Percentiles rank a stretch among this genome's conserved stretches.
phyloP scores from a whole-genome alignment of 2,888 invertebrate genomes.

The Meta bourneti region DNA sequence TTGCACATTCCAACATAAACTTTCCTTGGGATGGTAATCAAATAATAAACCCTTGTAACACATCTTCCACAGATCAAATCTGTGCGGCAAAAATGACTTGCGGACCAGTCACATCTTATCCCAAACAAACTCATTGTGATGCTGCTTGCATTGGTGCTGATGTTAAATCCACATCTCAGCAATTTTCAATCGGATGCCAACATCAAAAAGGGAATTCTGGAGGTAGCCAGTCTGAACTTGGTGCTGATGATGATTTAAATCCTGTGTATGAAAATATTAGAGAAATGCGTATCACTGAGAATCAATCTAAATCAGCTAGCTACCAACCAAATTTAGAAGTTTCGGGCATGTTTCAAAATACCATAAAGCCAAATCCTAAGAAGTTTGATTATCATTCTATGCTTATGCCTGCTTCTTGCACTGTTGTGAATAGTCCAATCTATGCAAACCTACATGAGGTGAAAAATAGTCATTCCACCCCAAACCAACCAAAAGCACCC shows the following conservation, averaged over 20 bases:
- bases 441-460: slow-evolving; percentile 74
- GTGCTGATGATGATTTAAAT: slow-evolving; percentile 23
- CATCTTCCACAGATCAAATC: slow-evolving; percentile 5
- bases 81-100: slow-evolving; percentile 5
- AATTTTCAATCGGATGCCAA: not conserved
- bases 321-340: not conserved
- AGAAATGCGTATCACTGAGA: slow-evolving; percentile 48
- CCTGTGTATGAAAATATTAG: slow-evolving; percentile 71
- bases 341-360: not conserved
- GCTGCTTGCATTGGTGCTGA: not conserved
- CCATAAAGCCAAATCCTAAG: not conserved
- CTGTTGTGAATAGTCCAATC: slow-evolving; percentile 71
- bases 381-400: slow-evolving; percentile 37
- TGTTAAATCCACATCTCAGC: slow-evolving; percentile 18
- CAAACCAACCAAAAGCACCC: slow-evolving; percentile 13
- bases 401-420: slow-evolving; percentile 67
- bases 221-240: not conserved
- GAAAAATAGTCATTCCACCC: slow-evolving; percentile 43
- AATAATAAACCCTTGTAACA: slow-evolving; percentile 12
- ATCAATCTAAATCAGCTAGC: not conserved
- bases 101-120: slow-evolving; percentile 1
- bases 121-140: slow-evolving; percentile 16
- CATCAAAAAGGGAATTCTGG: not conserved
- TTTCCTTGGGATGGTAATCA: slow-evolving; percentile 67
- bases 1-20: slow-evolving; percentile 55